phyloP scores from a whole-genome alignment of 1,140 invertebrate species.

The Anoplophora glabripennis region DNA sequence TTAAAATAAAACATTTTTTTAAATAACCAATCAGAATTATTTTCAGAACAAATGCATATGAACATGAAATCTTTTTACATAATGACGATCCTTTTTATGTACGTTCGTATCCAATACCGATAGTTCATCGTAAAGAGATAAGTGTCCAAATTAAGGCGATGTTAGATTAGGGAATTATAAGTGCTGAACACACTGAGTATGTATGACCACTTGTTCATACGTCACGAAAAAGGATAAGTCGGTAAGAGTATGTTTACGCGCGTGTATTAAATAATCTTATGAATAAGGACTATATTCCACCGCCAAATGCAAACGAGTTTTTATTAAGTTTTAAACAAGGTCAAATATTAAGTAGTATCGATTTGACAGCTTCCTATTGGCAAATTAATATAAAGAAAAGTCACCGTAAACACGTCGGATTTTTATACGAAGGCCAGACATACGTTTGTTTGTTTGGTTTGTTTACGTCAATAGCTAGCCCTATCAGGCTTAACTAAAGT shows the following conservation, averaged over 20 bases:
- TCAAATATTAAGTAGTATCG: conserved; percentile 1
- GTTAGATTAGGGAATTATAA: conserved; percentile 2
- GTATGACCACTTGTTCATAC: neutral
- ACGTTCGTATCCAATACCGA: neutral
- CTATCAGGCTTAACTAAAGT: neutral
- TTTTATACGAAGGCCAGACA: conserved; percentile 1
- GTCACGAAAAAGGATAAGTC: conserved; percentile 6
- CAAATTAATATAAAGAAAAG: conserved; percentile 1
- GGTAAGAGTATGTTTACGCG: conserved; percentile 5
- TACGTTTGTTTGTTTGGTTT: conserved; percentile 2
- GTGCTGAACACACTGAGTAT: conserved; percentile 5
- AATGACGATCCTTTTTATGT: neutral
- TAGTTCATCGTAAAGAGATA: neutral
- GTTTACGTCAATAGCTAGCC: neutral
- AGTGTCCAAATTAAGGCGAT: neutral
- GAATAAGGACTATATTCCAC: no score
- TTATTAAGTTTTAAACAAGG: conserved; percentile 2
- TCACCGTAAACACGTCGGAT: neutral
- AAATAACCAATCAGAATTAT: neutral
- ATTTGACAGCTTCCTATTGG: conserved; percentile 2
- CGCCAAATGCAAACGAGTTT: conserved; percentile 3
- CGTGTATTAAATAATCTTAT: neutral
- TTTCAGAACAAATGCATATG: neutral
- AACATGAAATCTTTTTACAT: neutral
- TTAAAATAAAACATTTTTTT: neutral